Base-by-base conservation (phyloP, 2,797 vertebrate species). In the Characodon lateralis region DNA sequence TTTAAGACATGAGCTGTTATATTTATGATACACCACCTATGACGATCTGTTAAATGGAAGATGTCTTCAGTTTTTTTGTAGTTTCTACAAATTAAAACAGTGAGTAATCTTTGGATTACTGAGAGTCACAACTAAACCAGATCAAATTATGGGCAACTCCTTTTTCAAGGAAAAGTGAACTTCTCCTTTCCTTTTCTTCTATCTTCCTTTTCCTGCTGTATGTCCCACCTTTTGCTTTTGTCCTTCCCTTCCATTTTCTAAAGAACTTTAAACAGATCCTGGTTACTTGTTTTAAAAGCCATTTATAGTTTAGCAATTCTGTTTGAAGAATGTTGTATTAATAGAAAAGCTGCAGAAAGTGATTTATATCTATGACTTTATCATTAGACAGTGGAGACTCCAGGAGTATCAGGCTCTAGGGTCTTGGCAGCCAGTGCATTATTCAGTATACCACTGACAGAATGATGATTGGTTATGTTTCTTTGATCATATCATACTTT, bases 131-230 rank as follows among this genome's bases (percentile, higher is more conserved):
- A 68, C 24, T n/a, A 22, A 66, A 66, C 20, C 22, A 41, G 20
- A 41, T 66, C 5, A 2, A 24, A 24, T 66, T 2, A 66, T 9
- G 24, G 18, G 20, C 35, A 9, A 20, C 61, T 65, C 1, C 1
- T 55, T 55, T 24, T 55, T 24, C 6, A 55, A 24, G 63, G 1
- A 41, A 55, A 55, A 55, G 16, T 13, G 13, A 9, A 1, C 28
- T 35, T 48, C 16, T 35, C 28, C 24, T 58, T 65, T 35, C 26
- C 20, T 18, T 61, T 12, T 31, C 13, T 55, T 10, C 16, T 35
- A 4, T 58, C n/a, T 1, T 35, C 12, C 22, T 50, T 43, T 35
- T n/a, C 51, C 20, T 73, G 8, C 0, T 35, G 0, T 2, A 10
- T 24, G 2, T 12, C 41, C 56, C n/a, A 5, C 5, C 1, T 31